These are phyloP conservation scores for Anas flavirostris DNA, from an alignment of 2,797 vertebrate genomes.

Conservation along the genomic window DNA sequence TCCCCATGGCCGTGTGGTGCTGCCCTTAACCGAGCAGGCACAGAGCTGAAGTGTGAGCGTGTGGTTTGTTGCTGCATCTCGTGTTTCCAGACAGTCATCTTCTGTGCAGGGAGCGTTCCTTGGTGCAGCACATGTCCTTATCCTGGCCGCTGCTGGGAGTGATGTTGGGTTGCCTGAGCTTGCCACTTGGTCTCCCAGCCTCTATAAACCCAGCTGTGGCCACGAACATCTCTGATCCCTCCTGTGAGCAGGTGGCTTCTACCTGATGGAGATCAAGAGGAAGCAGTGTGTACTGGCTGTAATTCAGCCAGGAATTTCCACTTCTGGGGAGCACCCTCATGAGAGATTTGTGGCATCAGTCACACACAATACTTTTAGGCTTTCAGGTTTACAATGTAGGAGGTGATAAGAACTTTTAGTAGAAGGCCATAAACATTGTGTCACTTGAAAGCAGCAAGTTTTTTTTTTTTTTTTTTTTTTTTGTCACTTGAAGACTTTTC, in stretches of 20 bases:
- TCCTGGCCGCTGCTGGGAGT: not conserved
- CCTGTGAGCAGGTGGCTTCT: slow-evolving; percentile 38
- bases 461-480: slow-evolving; percentile 44
- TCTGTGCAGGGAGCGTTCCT: not conserved
- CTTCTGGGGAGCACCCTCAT: slow-evolving; percentile 43
- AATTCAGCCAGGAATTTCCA: slow-evolving; percentile 68
- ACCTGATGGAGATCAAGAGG: slow-evolving; percentile 17
- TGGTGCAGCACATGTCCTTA: accelerated
- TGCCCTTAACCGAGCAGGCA: no score
- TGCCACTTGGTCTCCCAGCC: not conserved
- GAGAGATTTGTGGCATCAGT: slow-evolving; percentile 49
- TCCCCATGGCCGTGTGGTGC: not conserved
- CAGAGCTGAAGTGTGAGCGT: not conserved
- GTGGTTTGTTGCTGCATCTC: no score
- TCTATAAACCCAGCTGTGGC: not conserved
- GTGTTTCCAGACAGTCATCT: not conserved
- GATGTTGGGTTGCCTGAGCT: not conserved
- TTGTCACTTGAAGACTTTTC: slow-evolving; percentile 26
- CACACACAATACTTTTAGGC: slow-evolving; percentile 1
- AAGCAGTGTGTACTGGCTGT: slow-evolving; percentile 30
- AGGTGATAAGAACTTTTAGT: slow-evolving; percentile 56
- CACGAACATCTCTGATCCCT: not conserved
- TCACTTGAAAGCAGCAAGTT: slow-evolving; percentile 58
- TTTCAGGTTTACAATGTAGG: slow-evolving; percentile 39
- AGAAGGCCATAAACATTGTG: slow-evolving; percentile 45